These are phyloP conservation scores for Hydropsyche tenuis DNA, from an alignment of 1,140 invertebrate species.

Conservation along the genomic window DNA sequence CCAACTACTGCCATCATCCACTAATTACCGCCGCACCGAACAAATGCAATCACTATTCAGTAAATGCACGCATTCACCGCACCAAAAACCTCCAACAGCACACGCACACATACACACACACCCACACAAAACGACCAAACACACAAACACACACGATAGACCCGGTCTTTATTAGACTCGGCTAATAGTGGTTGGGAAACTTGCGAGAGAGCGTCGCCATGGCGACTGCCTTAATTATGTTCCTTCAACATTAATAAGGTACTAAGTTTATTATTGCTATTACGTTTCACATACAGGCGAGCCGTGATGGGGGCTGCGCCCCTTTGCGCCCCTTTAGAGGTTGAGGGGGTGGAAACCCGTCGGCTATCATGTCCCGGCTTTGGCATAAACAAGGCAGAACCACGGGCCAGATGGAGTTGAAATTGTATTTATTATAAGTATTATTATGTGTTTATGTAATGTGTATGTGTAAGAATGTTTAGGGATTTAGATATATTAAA, in stretches of 20 bases:
- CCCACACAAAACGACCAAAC: too few species aligned
- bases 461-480: too few species aligned
- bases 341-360: background rate
- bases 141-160: constrained; percentile 21
- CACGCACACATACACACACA: too few species aligned
- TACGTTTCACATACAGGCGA: constrained; percentile 49
- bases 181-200: constrained; percentile 39
- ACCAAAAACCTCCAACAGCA: too few species aligned
- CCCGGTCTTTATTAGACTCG: constrained; percentile 36
- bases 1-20: too few species aligned
- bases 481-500: too few species aligned
- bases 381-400: background rate
- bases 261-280: constrained; percentile 52
- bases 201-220: constrained; percentile 42
- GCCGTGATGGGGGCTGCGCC: background rate
- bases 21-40: too few species aligned
- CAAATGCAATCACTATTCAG: too few species aligned
- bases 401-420: background rate
- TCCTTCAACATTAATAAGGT: constrained; percentile 51
- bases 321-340: background rate
- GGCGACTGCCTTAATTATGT: constrained; percentile 50
- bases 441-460: too few species aligned
- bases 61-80: too few species aligned
- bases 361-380: background rate
- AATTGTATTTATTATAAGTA: background rate